Evolutionary conservation across 2,113 vertebrate genomes (phyloP), one percentile per base, ranked within the genome.

Genomic region (Pomatorhinus ruficollis): DNA sequence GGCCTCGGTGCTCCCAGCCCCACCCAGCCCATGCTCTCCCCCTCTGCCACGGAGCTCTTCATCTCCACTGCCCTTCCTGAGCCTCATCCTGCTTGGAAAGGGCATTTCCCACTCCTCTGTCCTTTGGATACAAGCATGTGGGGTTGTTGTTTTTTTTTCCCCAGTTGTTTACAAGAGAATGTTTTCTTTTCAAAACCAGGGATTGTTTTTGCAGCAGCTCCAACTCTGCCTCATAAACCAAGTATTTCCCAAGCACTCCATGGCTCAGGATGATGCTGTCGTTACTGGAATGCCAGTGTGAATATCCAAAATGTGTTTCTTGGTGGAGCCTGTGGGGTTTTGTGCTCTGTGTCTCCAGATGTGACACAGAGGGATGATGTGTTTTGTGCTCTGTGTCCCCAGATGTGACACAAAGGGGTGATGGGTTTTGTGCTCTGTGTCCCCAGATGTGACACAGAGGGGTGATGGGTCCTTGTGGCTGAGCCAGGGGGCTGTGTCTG

Each of bases 1-100:
- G 6, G 53, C 57, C 45, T 42, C 0, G 0, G 27, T 11, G 40
- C 50, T 80, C 61, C 53, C 70, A 19, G 42, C 10, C 15, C 28
- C 2, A 17, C 2, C 49, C 66, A 22, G 20, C 31, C 31, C 33
- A 11, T 0, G 12, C 37, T 35, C 65, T 25, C 17, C 18, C n/a
- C 13, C 39, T n/a, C 56, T 56, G 63, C 44, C 81, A 23, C 3
- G 0, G 3, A 68, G n/a, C 35, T n/a, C 1, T 20, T 5, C 13
- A 5, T 50, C 83, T 3, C 56, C 20, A 1, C 42, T 19, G 30
- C 14, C 76, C 50, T 47, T 24, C 52, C 33, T 23, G 44, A 39
- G 44, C 23, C 56, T 24, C 22, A 5, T 11, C 9, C 1, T 19
- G 31, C 18, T 7, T 31, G 49, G 44, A 68, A 72, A 54, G 28